These are phyloP conservation scores for Lutjanus argentimaculatus DNA, from an alignment of 2,797 vertebrate genomes.

Conservation along the genomic window DNA sequence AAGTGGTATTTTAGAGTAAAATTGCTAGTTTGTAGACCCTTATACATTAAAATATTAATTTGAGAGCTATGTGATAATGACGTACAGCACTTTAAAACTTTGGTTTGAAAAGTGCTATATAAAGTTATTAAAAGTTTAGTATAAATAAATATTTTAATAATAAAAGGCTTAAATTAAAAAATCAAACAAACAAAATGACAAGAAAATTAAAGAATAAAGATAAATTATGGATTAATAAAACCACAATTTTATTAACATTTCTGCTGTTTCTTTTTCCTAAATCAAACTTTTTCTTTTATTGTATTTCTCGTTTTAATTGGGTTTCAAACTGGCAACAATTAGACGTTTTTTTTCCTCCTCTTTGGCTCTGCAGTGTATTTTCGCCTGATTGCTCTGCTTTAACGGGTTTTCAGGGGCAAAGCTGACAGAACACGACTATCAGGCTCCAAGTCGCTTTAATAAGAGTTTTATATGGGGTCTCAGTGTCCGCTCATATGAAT, in stretches of 20 bases:
- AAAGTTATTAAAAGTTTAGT: too few species aligned
- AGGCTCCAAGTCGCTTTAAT: constrained; percentile 90
- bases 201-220: too few species aligned
- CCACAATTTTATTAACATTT: not conserved
- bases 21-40: rapidly evolving
- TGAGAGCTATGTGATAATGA: not conserved
- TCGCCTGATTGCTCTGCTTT: constrained; percentile 72
- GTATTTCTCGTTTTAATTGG: constrained; percentile 36
- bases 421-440: constrained; percentile 84
- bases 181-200: not conserved
- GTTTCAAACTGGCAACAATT: constrained; percentile 36
- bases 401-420: constrained; percentile 81
- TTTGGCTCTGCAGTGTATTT: constrained; percentile 4
- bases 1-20: not conserved
- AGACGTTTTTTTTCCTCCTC: not conserved
- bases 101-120: too few species aligned
- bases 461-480: constrained; percentile 90
- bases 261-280: not conserved
- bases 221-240: not conserved
- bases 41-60: not conserved
- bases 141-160: not conserved
- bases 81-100: too few species aligned
- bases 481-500: constrained; percentile 90
- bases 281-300: constrained; percentile 2
- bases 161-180: not conserved